Conservation (phyloP, 1,140 invertebrate genomes). For the Frieseomelitta varia region DNA sequence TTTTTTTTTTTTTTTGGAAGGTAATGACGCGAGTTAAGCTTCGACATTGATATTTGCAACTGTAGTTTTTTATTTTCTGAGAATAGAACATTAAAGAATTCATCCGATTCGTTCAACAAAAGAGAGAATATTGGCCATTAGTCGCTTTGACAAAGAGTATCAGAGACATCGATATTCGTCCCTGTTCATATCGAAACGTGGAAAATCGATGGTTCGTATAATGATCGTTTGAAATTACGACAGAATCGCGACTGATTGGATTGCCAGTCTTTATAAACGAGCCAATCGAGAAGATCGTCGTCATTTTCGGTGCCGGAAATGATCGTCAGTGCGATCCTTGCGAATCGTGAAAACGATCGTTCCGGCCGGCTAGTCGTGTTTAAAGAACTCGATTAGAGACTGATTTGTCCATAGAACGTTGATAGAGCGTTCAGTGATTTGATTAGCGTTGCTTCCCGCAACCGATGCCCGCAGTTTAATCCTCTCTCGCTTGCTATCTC, state of each 20-base stretch:
- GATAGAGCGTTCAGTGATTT: background rate
- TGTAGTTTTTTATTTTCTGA: background rate
- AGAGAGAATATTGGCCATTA: background rate
- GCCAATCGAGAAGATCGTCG: background rate
- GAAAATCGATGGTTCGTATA: slow-evolving; percentile 21
- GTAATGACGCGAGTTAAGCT: background rate
- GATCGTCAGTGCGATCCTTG: slow-evolving; percentile 3
- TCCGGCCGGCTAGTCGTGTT: background rate
- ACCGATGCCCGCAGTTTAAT: background rate
- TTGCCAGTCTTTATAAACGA: background rate
- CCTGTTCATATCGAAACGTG: background rate
- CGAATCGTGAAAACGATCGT: slow-evolving; percentile 6
- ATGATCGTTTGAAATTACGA: slow-evolving; percentile 11
- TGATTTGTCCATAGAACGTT: background rate
- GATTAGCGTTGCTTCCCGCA: slow-evolving; percentile 16
- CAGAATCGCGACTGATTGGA: background rate
- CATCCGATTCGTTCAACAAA: no score
- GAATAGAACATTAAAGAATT: no score
- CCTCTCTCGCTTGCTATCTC: background rate
- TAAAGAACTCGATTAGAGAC: background rate
- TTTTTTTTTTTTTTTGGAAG: background rate
- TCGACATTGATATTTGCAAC: background rate
- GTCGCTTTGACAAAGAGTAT: background rate
- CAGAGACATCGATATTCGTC: background rate
- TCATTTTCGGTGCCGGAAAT: slow-evolving; percentile 28